phyloP scores from a whole-genome alignment of 2,797 vertebrate species.

The Acrossocheilus fasciatus region DNA sequence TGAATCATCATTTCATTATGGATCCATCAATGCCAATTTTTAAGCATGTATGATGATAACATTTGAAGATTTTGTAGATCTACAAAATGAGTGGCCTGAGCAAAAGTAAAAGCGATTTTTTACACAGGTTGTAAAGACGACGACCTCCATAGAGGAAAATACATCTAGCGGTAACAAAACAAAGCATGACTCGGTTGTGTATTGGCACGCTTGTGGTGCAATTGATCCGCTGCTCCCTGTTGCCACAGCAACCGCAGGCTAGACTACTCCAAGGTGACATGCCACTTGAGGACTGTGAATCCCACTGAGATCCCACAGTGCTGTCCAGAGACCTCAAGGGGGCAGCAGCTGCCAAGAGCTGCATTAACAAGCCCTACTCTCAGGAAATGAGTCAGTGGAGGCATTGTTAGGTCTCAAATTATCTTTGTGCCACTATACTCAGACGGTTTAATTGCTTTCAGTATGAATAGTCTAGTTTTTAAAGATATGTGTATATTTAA shows the following conservation, averaged over 20 bases:
- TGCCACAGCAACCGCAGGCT: slow-evolving; percentile 79
- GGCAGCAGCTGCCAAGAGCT: slow-evolving; percentile 69
- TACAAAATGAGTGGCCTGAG: slow-evolving; percentile 16
- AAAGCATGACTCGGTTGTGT: slow-evolving; percentile 56
- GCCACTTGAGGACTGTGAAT: slow-evolving; percentile 60
- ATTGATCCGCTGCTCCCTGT: slow-evolving; percentile 69
- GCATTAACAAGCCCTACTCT: slow-evolving; percentile 17
- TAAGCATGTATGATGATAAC: background rate
- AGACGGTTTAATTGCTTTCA: background rate
- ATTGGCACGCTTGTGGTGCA: slow-evolving; percentile 59
- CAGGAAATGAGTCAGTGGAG: slow-evolving; percentile 13
- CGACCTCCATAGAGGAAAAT: slow-evolving; percentile 39
- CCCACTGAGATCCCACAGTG: slow-evolving; percentile 17
- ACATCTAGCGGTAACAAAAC: slow-evolving; percentile 52
- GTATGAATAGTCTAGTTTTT: background rate
- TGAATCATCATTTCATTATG: background rate
- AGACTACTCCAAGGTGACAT: slow-evolving; percentile 70
- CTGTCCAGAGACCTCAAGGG: slow-evolving; percentile 71
- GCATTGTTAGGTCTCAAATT: slow-evolving; percentile 5
- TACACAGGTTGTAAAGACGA: background rate
- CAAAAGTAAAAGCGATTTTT: background rate
- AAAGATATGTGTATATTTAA: background rate
- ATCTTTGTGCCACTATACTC: slow-evolving; percentile 18
- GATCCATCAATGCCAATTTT: background rate
- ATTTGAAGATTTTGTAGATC: background rate